Base-by-base conservation (phyloP, 2,113 vertebrate species). In the Pterocles gutturalis region DNA sequence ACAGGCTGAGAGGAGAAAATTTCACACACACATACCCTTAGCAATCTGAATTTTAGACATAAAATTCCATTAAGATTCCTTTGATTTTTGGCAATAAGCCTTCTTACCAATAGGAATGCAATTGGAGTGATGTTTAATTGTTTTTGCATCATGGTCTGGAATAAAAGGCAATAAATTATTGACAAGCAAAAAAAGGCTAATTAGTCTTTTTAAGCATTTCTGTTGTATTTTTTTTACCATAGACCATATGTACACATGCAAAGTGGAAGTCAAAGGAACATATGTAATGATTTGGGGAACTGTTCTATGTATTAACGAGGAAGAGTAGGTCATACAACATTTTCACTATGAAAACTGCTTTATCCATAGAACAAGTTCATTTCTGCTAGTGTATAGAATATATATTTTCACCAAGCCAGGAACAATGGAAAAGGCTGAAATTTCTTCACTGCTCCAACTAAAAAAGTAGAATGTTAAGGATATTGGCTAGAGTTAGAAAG, bases 11-110 rank as follows among this genome's bases (percentile, higher is more conserved):
- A 13, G 41, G 41, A 41, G 41, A 51, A 93, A 15, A 69, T 79
- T 18, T 66, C 28, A 78, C 9, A 33, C 11, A 28, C 18, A 31
- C 16, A 45, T 17, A 21, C 5, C 10, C 0, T 0, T 22, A 80
- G 7, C 11, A 24, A 72, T 77, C 60, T 54, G 10, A 72, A 51
- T 83, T 83, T 62, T 26, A 55, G 7, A 11, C 16, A 43, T 7
- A 33, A 38, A 66, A 83, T 53, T 71, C 51, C 18, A 71, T 13
- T 33, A 62, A 69, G 16, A 28, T 60, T 77, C 29, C 58, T 83
- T 28, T 64, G 54, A 64, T 11, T 36, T 41, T 9, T 55, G 33
- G 19, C 17, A 84, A 43, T 70, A 62, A 66, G 19, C 10, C 54
- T 61, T 46, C 41, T 70, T 61, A 45, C 33, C 38, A 62, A 75